Evolutionary conservation across 2,888 invertebrate species (phyloP).

Genomic region (Trissolcus brochymenae): DNA sequence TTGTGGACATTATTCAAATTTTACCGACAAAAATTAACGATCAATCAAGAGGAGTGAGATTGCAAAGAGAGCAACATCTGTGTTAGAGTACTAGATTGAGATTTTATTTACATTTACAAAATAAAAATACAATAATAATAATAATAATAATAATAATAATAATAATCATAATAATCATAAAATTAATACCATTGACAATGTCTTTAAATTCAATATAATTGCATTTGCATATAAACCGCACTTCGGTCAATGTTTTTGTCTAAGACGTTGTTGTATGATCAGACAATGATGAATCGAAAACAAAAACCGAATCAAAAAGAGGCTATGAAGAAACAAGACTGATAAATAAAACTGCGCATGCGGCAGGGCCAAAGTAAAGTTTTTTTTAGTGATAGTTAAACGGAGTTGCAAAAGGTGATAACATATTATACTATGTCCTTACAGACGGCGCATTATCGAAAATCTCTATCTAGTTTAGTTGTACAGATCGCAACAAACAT

Average conservation of each 20-base stretch:
- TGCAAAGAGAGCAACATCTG: too few species aligned
- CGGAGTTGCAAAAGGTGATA: too few species aligned
- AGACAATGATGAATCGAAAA: constrained; percentile 28
- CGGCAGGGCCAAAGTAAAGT: background rate
- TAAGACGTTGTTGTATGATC: constrained; percentile 21
- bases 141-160: too few species aligned
- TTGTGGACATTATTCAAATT: too few species aligned
- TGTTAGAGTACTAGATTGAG: constrained; percentile 62
- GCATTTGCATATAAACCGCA: background rate
- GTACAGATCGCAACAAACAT: constrained; percentile 3
- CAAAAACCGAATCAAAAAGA: constrained; percentile 12
- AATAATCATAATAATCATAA: background rate
- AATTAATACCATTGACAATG: constrained; percentile 36
- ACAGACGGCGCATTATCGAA: constrained; percentile 11
- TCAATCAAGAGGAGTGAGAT: too few species aligned
- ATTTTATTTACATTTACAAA: constrained; percentile 68
- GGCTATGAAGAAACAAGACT: background rate
- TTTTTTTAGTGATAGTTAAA: background rate
- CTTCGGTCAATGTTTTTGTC: constrained; percentile 24
- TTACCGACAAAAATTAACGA: too few species aligned
- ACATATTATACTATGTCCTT: too few species aligned
- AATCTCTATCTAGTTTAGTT: constrained; percentile 50
- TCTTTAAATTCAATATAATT: constrained; percentile 11
- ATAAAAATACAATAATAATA: constrained; percentile 57
- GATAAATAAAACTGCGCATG: constrained; percentile 2